Evolutionary conservation across 2,113 vertebrate species (phyloP), one percentile per base, ranked within the genome.

Genomic region (Pelvicachromis taeniatus): DNA sequence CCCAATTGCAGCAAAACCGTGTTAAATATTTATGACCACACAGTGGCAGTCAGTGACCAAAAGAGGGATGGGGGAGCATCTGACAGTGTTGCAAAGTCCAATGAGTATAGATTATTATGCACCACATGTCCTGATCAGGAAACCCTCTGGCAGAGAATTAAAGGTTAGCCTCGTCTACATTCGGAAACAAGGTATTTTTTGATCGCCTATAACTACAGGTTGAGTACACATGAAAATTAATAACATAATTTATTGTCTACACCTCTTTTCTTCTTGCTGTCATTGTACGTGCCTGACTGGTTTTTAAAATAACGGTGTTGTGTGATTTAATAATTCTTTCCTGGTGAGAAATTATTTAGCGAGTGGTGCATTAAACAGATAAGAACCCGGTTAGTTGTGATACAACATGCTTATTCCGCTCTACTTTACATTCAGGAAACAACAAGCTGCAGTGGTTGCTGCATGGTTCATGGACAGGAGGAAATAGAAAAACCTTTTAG

Each of bases 1-100:
- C 14, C 10, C 2, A 23, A 80, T 59, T 91, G 81, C 85, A 70
- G 81, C 23, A 61, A 26, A 84, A 52, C n/a, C 5, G 81, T 90
- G 86, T 89, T 88, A 87, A 90, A 83, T 81, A 84, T 75, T 81
- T 82, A 77, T 85, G 75, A 89, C 93, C 94, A 94, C 94, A 91
- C 70, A 88, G 92, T 81, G 94, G 94, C 93, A 93, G 93, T 92
- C 86, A 85, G 73, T 53, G 86, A 93, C 84, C 90, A 86, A 7
- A 48, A 53, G 78, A 88, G 52, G 54, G 38, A 73, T 7, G 80
- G 53, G 14, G 58, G 58, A 78, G 81, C 6, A 0, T 86, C 11
- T 75, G 75, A 81, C 78, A 59, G 21, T 85, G 87, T 82, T 78
- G 84, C 89, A 93, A 78, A 85, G 82, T 70, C 82, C 80, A 79